phyloP scores from a whole-genome alignment of 2,113 vertebrate species.

The Gavia stellata region DNA sequence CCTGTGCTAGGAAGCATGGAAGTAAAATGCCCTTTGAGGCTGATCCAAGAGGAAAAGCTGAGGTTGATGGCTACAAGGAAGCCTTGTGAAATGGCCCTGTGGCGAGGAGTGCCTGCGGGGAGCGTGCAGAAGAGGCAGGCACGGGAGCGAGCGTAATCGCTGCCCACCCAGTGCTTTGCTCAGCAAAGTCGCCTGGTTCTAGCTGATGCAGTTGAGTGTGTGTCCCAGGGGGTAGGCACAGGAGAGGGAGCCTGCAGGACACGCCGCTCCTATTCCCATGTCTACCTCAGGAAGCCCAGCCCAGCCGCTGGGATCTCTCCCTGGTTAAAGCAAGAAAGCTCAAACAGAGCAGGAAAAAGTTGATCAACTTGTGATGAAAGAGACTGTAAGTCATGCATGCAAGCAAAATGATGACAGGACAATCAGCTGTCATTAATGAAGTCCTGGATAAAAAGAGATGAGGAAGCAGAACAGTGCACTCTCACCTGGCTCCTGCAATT shows the following conservation, averaged over 20 bases:
- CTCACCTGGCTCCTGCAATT: conserved; percentile 24
- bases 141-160: background rate
- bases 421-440: conserved; percentile 30
- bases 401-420: background rate
- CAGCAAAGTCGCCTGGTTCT: background rate
- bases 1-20: background rate
- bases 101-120: accelerated
- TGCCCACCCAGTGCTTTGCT: background rate
- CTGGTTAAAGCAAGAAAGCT: background rate
- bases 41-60: background rate
- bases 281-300: background rate
- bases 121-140: background rate
- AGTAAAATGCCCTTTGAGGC: background rate
- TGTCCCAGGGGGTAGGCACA: no score
- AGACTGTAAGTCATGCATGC: background rate
- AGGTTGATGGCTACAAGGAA: background rate
- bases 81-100: background rate
- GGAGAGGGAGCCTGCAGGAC: background rate
- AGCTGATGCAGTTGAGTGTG: background rate
- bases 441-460: background rate
- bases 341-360: background rate
- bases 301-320: background rate
- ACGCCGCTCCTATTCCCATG: accelerated
- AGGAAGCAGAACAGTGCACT: background rate
- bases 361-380: background rate